Base-by-base conservation (phyloP, 1,140 invertebrate species). In the Platyscapa corneri region DNA sequence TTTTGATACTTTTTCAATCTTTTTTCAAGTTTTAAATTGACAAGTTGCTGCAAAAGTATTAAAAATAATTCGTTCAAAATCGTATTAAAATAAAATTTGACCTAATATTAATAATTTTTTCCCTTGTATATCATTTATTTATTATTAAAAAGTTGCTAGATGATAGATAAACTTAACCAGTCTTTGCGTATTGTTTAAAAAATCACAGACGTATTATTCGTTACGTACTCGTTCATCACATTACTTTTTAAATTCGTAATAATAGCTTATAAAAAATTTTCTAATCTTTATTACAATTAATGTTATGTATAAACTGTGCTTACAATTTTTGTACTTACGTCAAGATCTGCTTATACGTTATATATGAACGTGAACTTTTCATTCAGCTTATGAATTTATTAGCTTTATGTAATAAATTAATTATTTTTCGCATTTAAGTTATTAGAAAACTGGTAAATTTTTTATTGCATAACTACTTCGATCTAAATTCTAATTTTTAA, bases 191-290 rank as follows among this genome's bases (percentile, higher is more conserved):
- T 85, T 74, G 1, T 85, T 85, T 72, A 49, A 60, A 72, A 80
- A 80, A 80, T 85, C 83, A 80, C 77, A 85, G 83, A 85, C 49
- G 77, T 76, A 74, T 85, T 80, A 56, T 80, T 77, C 46, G 75
- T 80, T 75, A 76, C 32, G 65, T 46, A 85, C 49, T 46, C 46
- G 60, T 67, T 76, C 34, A 42, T 70, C 30, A 20, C n/a, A 49
- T 72, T 72, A 81, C 49, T 53, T 74, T 64, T 79, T 85, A 85
- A 80, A 77, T 67, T 85, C 49, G 65, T 39, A 65, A 60, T 83
- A 60, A 76, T 64, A 76, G n/a, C 72, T 75, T 76, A n/a, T 18
- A 80, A 60, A 85, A 80, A 60, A 39, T 78, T 56, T n/a, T n/a
- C n/a, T n/a, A n/a, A n/a, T n/a, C n/a, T n/a, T n/a, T n/a, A n/a